A percentile compares a stretch with the other conserved stretches of the same genome.
Evolutionary conservation across 2,888 invertebrate genomes (phyloP).

Genomic region (Brachyptera putata): DNA sequence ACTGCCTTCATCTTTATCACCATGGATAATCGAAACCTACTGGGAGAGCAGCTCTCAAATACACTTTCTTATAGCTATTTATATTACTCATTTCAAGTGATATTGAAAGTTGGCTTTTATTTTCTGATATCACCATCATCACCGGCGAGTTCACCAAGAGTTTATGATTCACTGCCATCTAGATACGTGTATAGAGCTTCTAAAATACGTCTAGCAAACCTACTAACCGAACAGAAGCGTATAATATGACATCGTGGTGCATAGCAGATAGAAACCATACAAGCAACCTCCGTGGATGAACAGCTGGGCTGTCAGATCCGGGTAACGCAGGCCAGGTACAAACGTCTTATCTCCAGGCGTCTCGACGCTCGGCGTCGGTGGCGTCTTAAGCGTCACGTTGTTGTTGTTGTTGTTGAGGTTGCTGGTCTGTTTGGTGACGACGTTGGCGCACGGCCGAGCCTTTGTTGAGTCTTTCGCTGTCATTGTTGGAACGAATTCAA

Average conservation of each 20-base stretch:
- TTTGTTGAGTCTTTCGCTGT: neutral
- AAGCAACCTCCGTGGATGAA: constrained; percentile 64
- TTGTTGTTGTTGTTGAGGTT: neutral
- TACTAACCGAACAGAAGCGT: constrained; percentile 71
- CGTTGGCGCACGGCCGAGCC: neutral
- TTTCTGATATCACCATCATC: too few species aligned
- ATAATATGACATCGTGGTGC: constrained; percentile 56
- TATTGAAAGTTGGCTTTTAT: too few species aligned
- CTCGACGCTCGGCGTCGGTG: neutral
- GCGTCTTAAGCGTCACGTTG: neutral
- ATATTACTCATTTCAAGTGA: too few species aligned
- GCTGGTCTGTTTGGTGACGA: neutral
- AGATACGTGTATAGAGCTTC: too few species aligned
- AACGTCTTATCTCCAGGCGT: neutral
- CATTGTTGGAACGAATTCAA: neutral
- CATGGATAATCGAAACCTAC: too few species aligned
- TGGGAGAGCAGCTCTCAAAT: too few species aligned
- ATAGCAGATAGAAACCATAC: constrained; percentile 64
- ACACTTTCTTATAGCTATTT: too few species aligned
- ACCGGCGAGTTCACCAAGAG: too few species aligned
- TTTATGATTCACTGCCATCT: too few species aligned
- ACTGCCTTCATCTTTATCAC: too few species aligned
- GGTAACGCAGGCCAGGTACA: constrained; percentile 53
- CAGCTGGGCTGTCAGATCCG: constrained; percentile 64
- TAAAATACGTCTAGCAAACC: neutral